Evolutionary conservation across 2,797 vertebrate genomes (phyloP).

Genomic region (Euphonia xanthogaster): DNA sequence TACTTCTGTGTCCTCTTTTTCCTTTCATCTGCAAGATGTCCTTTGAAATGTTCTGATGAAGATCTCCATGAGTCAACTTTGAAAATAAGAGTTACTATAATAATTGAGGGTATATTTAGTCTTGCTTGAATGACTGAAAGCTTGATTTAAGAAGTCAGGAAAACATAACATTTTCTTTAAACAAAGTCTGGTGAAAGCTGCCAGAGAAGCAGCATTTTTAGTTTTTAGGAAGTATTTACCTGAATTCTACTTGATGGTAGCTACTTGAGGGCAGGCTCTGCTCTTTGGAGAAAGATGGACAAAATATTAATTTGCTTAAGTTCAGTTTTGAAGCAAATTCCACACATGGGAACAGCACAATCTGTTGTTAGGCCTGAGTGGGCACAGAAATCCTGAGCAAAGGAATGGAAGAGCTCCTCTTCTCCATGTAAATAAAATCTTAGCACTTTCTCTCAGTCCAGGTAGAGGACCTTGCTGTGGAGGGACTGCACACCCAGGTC

Average conservation of each 20-base stretch:
- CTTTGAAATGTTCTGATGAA: neutral
- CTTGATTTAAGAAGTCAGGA: neutral
- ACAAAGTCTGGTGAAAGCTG: neutral
- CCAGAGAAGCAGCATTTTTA: neutral
- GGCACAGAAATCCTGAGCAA: neutral
- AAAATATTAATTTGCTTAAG: neutral
- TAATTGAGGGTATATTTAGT: neutral
- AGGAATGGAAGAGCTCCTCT: neutral
- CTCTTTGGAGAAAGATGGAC: neutral
- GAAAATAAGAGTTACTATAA: neutral
- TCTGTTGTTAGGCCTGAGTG: neutral
- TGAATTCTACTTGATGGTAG: neutral
- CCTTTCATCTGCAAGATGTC: neutral
- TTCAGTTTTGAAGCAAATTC: neutral
- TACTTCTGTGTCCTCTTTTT: neutral
- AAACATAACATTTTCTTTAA: neutral
- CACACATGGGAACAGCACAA: fast-evolving
- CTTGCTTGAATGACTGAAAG: neutral
- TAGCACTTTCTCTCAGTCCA: neutral
- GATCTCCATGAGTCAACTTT: neutral
- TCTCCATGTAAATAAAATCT: neutral
- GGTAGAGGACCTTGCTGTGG: neutral
- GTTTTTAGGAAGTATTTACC: neutral
- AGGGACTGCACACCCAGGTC: neutral
- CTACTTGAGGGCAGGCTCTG: neutral